These are phyloP conservation scores for Petrophora chlorosata DNA, from an alignment of 2,888 invertebrate species.

Conservation along the genomic window DNA sequence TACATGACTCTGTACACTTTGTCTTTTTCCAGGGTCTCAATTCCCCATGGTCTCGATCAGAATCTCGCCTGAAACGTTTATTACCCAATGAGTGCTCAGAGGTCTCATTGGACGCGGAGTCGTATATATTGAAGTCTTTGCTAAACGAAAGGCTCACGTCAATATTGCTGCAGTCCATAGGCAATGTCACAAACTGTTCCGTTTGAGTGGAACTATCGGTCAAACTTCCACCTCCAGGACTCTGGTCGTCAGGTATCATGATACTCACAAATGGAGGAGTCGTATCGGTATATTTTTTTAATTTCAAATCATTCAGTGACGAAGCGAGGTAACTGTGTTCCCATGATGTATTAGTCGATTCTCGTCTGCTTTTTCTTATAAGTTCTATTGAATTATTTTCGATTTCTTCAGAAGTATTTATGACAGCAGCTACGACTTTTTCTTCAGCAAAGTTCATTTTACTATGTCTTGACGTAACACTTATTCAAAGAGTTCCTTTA, in stretches of 20 bases:
- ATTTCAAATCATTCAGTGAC: conserved; percentile 49
- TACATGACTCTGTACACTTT: conserved; percentile 59
- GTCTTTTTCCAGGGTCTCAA: conserved; percentile 63
- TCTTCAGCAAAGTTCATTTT: conserved; percentile 42
- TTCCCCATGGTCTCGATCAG: conserved; percentile 50
- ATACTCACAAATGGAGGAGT: conserved; percentile 64
- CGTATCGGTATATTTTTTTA: conserved; percentile 48
- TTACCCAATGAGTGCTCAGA: conserved; percentile 50
- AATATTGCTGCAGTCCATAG: conserved; percentile 46
- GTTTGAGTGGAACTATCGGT: conserved; percentile 61
- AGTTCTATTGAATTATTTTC: conserved; percentile 62
- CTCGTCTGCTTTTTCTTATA: conserved; percentile 60
- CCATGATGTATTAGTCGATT: conserved; percentile 63
- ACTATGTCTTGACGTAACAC: conserved; percentile 1
- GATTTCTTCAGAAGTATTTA: conserved; percentile 42
- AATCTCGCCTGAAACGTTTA: conserved; percentile 61
- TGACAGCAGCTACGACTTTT: conserved; percentile 39
- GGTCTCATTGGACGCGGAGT: conserved; percentile 54
- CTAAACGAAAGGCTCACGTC: conserved; percentile 62
- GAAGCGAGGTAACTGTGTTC: conserved; percentile 51
- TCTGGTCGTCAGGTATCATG: conserved; percentile 57
- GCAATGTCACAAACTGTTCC: conserved; percentile 49
- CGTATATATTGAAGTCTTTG: conserved; percentile 57
- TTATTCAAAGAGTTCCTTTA: conserved; percentile 3
- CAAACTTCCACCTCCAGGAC: conserved; percentile 44